Evolutionary conservation across 2,888 invertebrate genomes (phyloP), one percentile per base, ranked within the genome.

Genomic region (Hipparchia sbordonii): DNA sequence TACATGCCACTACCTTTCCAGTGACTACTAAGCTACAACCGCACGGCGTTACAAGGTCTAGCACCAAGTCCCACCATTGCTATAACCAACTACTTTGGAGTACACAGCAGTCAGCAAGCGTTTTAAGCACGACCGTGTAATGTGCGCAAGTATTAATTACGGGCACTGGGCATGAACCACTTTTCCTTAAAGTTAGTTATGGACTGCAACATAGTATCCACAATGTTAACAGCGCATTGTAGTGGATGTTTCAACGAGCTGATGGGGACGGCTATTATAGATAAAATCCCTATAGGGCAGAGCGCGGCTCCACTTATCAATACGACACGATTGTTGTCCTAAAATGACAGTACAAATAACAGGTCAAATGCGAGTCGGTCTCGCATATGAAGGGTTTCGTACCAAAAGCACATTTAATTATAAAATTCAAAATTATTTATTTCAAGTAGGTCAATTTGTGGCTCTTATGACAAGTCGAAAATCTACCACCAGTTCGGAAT

Each of bases 191-290:
- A 39, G 1, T 39, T 59, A 23, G 23, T 23, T 48, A 51, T 51
- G 6, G 7, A 33, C 48, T 60, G 23, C 51, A 68, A 68, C 68
- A 68, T 68, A 60, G 68, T 68, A 68, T 51, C 12, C 60, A 59
- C 68, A 68, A 59, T 68, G 70, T 76, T 76, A 72, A 74, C 72
- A 70, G 67, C 74, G 70, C 72, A 72, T 74, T 76, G 72, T 76
- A 61, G 72, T 75, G 74, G 59, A 70, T 71, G 73, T 71, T 66
- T 33, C 68, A 72, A 71, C 78, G 73, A 71, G 76, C 81, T 85
- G 82, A 82, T 84, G 78, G 80, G 81, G 82, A 78, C 79, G 73
- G 78, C 80, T 79, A 79, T 82, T 83, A 81, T 79, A 75, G 80
- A 80, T 75, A 79, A 81, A 79, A 84, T 83, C 82, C 80, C 83